A percentile compares a stretch with the other conserved stretches of the same genome.
Evolutionary conservation across 2,113 vertebrate genomes (phyloP).

Genomic region (Caloenas nicobarica): DNA sequence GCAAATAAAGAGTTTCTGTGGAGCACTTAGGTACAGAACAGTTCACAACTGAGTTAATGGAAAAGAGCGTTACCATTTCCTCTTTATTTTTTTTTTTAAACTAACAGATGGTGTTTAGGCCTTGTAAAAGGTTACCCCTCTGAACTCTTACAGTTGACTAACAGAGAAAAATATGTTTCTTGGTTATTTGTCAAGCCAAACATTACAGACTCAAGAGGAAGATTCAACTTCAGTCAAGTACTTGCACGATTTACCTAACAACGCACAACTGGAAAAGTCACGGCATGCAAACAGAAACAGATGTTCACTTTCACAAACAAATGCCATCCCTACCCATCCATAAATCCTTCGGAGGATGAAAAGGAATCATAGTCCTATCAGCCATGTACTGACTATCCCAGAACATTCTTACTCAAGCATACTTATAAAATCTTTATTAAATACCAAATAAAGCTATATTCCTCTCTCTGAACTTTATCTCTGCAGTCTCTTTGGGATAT

Average conservation of each 20-base stretch:
- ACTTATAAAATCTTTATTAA: neutral
- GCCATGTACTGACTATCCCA: neutral
- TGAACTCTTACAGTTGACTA: neutral
- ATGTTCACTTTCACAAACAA: neutral
- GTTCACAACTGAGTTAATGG: neutral
- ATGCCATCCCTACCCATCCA: neutral
- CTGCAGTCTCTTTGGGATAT: neutral
- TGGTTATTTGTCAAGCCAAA: neutral
- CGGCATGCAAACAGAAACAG: neutral
- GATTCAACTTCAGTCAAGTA: neutral
- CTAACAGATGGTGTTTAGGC: neutral
- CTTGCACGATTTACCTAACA: neutral
- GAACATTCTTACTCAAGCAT: neutral
- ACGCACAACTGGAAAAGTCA: neutral
- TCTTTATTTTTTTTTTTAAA: neutral
- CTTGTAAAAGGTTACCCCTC: neutral
- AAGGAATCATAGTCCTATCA: neutral
- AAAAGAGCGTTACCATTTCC: neutral
- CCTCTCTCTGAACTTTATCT: constrained; percentile 8
- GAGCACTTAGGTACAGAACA: neutral
- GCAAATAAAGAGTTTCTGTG: neutral
- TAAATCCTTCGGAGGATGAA: neutral
- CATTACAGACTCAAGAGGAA: neutral
- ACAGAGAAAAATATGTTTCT: neutral
- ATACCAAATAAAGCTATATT: constrained; percentile 22